phyloP scores from a whole-genome alignment of 1,140 invertebrate species.

The Capitella teleta region DNA sequence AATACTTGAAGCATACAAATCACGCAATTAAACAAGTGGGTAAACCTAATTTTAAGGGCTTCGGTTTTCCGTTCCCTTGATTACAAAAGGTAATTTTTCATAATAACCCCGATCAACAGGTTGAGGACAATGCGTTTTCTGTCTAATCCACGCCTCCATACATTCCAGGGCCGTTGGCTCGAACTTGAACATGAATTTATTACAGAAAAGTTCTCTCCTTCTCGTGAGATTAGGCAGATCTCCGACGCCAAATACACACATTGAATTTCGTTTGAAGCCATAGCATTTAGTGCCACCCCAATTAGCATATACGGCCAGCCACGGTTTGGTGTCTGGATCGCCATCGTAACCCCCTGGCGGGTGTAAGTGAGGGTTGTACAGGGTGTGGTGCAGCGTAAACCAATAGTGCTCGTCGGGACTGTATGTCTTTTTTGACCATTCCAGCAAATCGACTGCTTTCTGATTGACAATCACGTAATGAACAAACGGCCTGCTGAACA shows the following conservation, averaged over 20 bases:
- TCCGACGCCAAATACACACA: constrained; percentile 22
- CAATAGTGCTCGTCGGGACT: constrained; percentile 36
- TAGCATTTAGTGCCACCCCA: neutral
- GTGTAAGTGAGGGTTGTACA: constrained; percentile 17
- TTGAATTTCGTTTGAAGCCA: neutral
- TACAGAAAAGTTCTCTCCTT: constrained; percentile 25
- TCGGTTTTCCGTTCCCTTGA: too few species aligned
- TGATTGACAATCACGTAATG: constrained; percentile 20
- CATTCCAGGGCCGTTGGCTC: constrained; percentile 26
- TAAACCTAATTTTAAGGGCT: too few species aligned
- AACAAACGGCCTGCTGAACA: constrained; percentile 28
- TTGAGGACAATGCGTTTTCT: neutral
- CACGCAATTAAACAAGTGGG: too few species aligned
- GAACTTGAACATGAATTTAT: constrained; percentile 32
- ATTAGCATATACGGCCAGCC: neutral
- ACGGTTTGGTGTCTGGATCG: constrained; percentile 7
- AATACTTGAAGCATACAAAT: too few species aligned
- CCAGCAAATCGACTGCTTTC: constrained; percentile 18
- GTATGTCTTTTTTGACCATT: constrained; percentile 22
- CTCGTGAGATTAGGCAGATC: constrained; percentile 21
- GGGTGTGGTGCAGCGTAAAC: constrained; percentile 23
- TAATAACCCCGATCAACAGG: constrained; percentile 8
- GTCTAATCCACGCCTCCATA: constrained; percentile 17
- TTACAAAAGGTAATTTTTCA: constrained; percentile 7
- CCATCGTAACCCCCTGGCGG: constrained; percentile 24